Evolutionary conservation across 2,797 vertebrate species (phyloP).

Genomic region (Syngnathus rostellatus): DNA sequence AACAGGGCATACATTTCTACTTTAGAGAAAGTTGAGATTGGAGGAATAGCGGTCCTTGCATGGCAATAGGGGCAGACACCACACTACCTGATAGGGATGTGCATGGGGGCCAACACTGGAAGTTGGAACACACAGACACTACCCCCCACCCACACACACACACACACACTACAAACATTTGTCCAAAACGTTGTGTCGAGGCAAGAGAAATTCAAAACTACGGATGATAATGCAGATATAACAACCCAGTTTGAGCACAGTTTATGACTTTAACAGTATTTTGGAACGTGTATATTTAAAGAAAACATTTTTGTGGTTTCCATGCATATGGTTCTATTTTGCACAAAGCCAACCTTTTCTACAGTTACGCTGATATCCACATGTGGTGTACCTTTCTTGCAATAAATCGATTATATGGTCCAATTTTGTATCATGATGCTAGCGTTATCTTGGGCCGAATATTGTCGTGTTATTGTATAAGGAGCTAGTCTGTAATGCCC

Average conservation of each 20-base stretch:
- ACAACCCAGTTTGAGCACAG: too few species aligned
- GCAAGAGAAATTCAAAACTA: too few species aligned
- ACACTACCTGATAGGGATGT: slow-evolving; percentile 27
- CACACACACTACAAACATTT: background rate
- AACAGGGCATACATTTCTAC: slow-evolving; percentile 17
- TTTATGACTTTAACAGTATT: too few species aligned
- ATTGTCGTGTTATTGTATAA: background rate
- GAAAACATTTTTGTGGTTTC: too few species aligned
- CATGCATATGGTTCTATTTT: background rate
- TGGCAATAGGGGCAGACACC: slow-evolving; percentile 55
- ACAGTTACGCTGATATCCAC: background rate
- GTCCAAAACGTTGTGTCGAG: too few species aligned
- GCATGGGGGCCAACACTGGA: slow-evolving; percentile 24
- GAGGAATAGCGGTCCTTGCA: slow-evolving; percentile 19
- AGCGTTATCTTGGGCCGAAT: background rate
- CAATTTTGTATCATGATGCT: background rate
- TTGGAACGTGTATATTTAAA: too few species aligned
- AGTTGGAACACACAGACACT: background rate
- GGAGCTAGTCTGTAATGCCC: background rate
- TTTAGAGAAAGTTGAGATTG: slow-evolving; percentile 27
- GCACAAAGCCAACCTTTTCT: background rate
- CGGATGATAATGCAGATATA: too few species aligned
- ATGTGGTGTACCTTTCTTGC: background rate
- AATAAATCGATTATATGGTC: background rate
- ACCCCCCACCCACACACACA: slow-evolving; percentile 10